A percentile compares a stretch with the other conserved stretches of the same genome.
phyloP scores from a whole-genome alignment of 2,888 invertebrate genomes.

The Habrosyne pyritoides region DNA sequence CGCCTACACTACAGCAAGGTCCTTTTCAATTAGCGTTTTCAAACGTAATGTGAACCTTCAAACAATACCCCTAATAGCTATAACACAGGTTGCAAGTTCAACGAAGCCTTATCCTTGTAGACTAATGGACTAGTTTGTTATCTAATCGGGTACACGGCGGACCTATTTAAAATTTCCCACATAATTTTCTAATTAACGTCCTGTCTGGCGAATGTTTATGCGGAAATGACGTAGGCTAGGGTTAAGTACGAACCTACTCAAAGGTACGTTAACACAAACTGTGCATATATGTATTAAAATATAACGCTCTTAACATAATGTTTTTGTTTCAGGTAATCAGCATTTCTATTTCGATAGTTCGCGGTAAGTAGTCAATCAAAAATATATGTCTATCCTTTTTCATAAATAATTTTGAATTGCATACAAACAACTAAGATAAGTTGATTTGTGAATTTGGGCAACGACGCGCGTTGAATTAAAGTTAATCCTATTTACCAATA shows the following conservation, averaged over 20 bases:
- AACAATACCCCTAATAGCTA: slow-evolving; percentile 48
- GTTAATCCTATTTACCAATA: slow-evolving; percentile 50
- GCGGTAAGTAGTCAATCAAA: slow-evolving; percentile 25
- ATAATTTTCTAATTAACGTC: slow-evolving; percentile 82
- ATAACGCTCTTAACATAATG: slow-evolving; percentile 39
- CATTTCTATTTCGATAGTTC: slow-evolving; percentile 35
- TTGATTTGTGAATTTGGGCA: slow-evolving; percentile 29
- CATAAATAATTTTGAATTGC: background rate
- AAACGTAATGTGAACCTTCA: slow-evolving; percentile 60
- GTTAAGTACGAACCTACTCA: no score
- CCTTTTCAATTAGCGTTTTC: slow-evolving; percentile 51
- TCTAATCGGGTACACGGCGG: slow-evolving; percentile 79
- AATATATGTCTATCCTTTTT: background rate
- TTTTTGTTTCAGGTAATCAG: slow-evolving; percentile 76
- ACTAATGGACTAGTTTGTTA: slow-evolving; percentile 82
- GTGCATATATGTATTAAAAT: background rate
- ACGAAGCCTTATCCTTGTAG: slow-evolving; percentile 61
- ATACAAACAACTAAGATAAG: background rate
- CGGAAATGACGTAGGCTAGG: slow-evolving; percentile 67
- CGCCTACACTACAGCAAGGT: slow-evolving; percentile 52
- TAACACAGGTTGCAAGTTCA: slow-evolving; percentile 35
- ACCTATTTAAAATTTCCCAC: slow-evolving; percentile 82
- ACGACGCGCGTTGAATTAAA: slow-evolving; percentile 26
- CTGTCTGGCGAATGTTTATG: slow-evolving; percentile 59
- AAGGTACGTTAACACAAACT: no score